phyloP scores from a whole-genome alignment of 2,797 vertebrate genomes.

The Decapterus maruadsi region DNA sequence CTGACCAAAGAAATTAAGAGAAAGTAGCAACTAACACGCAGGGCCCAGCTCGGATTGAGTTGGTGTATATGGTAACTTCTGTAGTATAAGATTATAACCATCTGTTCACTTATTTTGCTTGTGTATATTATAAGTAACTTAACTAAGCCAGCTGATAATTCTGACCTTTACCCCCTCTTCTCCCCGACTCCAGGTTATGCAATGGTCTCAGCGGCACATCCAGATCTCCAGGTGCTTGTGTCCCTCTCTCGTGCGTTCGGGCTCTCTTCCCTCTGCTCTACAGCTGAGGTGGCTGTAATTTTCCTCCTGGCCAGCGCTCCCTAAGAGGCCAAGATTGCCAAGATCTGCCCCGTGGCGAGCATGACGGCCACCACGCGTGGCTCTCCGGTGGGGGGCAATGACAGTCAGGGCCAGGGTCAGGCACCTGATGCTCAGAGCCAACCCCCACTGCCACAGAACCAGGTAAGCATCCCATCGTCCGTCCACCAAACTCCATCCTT shows the following conservation, averaged over 20 bases:
- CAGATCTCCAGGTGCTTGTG: slow-evolving; percentile 97
- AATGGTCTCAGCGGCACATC: slow-evolving; percentile 99
- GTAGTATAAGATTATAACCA: not conserved
- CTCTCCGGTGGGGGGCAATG: slow-evolving; percentile 99
- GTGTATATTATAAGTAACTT: slow-evolving; percentile 34
- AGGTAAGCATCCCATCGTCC: slow-evolving; percentile 84
- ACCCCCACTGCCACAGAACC: slow-evolving; percentile 99
- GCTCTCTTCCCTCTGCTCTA: slow-evolving; percentile 94
- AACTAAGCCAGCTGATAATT: slow-evolving; percentile 23
- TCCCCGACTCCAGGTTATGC: slow-evolving; percentile 91
- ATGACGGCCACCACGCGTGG: slow-evolving; percentile 99
- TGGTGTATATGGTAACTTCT: slow-evolving; percentile 4
- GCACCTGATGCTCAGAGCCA: slow-evolving; percentile 99
- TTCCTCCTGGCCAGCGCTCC: slow-evolving; percentile 95
- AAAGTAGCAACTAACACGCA: not conserved
- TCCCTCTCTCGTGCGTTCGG: slow-evolving; percentile 94
- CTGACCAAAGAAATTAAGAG: not conserved
- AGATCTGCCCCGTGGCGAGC: slow-evolving; percentile 99
- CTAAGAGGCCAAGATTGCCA: slow-evolving; percentile 99
- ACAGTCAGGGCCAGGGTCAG: slow-evolving; percentile 96
- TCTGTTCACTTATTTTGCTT: slow-evolving; percentile 10
- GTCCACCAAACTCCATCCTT: not conserved
- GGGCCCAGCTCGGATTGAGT: not conserved
- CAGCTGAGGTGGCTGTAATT: slow-evolving; percentile 98
- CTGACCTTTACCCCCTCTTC: slow-evolving; percentile 59